Percentiles rank a stretch among this genome's conserved stretches.
Evolutionary conservation across 2,113 vertebrate genomes (phyloP).

Genomic region (Nannospalax galili): DNA sequence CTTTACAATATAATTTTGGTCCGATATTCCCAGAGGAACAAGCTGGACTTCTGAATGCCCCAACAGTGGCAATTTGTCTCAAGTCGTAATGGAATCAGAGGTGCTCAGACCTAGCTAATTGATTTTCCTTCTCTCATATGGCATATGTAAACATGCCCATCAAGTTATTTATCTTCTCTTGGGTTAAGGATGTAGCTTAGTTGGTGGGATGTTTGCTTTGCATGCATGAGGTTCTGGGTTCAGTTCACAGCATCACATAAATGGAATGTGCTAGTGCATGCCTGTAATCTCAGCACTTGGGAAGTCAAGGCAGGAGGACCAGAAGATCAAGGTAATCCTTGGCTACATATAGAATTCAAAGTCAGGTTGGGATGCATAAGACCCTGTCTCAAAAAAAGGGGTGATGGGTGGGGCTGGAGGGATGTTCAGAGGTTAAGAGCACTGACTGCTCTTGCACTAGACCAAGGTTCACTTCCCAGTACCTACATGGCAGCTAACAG

Average conservation of each 20-base stretch:
- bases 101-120: neutral
- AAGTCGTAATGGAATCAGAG: neutral
- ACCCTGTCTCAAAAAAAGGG: neutral
- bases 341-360: neutral
- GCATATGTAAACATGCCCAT: neutral
- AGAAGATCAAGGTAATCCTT: neutral
- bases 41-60: neutral
- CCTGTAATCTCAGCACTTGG: neutral
- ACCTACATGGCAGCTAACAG: too few species aligned
- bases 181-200: neutral
- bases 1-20: neutral
- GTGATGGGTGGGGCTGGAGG: too few species aligned
- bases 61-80: neutral
- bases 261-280: neutral
- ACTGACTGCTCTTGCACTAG: too few species aligned
- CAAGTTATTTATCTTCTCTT: neutral
- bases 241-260: neutral
- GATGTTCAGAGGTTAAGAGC: too few species aligned
- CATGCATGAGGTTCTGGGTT: neutral
- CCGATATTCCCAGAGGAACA: neutral
- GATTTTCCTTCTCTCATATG: neutral
- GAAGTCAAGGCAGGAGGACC: neutral
- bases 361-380: neutral
- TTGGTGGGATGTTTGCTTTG: neutral
- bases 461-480: too few species aligned